Conservation (phyloP, 2,888 invertebrate genomes). For the Macrosoma leucophasiata region DNA sequence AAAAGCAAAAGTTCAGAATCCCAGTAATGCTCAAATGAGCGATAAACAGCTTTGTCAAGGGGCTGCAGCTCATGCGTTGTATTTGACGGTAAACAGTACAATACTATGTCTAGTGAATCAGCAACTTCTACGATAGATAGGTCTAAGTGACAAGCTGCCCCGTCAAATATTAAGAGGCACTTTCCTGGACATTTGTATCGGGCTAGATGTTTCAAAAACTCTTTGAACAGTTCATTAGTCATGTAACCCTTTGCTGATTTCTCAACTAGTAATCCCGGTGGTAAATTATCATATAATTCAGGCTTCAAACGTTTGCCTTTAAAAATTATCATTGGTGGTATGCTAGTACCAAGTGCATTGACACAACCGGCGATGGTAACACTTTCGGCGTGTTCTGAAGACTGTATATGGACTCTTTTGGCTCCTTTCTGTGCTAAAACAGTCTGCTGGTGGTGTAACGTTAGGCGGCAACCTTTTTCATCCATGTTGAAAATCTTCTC, state of each 20-base stretch:
- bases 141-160: constrained; percentile 19
- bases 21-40: constrained; percentile 16
- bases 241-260: constrained; percentile 24
- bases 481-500: constrained; percentile 12
- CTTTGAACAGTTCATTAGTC: constrained; percentile 12
- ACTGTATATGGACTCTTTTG: constrained; percentile 10
- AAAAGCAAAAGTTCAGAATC: constrained; percentile 16
- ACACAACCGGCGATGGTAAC: constrained; percentile 10
- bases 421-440: neutral
- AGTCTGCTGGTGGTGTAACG: constrained; percentile 22
- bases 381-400: constrained; percentile 14
- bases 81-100: constrained; percentile 20
- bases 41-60: constrained; percentile 20
- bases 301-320: constrained; percentile 14
- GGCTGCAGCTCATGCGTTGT: constrained; percentile 24
- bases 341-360: constrained; percentile 10
- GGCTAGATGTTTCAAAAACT: constrained; percentile 16
- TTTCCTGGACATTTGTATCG: constrained; percentile 16
- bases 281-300: constrained; percentile 19
- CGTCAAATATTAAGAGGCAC: constrained; percentile 19
- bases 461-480: constrained; percentile 1
- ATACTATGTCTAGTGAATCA: constrained; percentile 17
- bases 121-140: constrained; percentile 14
- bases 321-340: constrained; percentile 16
- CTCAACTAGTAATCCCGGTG: constrained; percentile 18